phyloP scores from a whole-genome alignment of 2,888 invertebrate species.

The Saturnia japonica region DNA sequence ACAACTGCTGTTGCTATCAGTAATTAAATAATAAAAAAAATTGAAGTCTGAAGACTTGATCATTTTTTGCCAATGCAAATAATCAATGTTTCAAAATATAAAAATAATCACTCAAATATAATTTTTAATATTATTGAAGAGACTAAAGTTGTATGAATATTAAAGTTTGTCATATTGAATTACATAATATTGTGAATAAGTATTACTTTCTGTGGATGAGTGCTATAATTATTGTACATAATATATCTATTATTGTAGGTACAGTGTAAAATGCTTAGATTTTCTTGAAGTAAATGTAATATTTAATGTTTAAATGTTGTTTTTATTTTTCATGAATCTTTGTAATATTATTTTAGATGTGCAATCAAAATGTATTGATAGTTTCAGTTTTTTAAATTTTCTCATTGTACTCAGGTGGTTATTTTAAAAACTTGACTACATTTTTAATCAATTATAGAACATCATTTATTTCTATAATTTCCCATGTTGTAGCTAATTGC shows the following conservation, averaged over 20 bases:
- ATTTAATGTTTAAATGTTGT: constrained; percentile 56
- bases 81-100: not conserved
- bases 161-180: not conserved
- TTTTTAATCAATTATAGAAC: no score
- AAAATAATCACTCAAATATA: not conserved
- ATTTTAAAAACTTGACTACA: not conserved
- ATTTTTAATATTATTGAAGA: not conserved
- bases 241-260: constrained; percentile 43
- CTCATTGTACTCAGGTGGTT: not conserved
- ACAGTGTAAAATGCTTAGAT: constrained; percentile 69
- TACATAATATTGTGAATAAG: constrained; percentile 23
- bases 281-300: constrained; percentile 71
- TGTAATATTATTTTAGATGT: constrained; percentile 26
- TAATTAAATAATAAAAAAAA: not conserved
- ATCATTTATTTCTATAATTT: no score
- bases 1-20: not conserved
- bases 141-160: not conserved
- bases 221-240: constrained; percentile 47
- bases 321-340: constrained; percentile 31
- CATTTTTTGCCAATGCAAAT: not conserved
- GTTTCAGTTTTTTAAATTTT: not conserved
- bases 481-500: not conserved
- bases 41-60: not conserved
- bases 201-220: constrained; percentile 33
- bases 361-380: constrained; percentile 5